phyloP scores from a whole-genome alignment of 2,888 invertebrate species.

The Hyppa rectilinea region DNA sequence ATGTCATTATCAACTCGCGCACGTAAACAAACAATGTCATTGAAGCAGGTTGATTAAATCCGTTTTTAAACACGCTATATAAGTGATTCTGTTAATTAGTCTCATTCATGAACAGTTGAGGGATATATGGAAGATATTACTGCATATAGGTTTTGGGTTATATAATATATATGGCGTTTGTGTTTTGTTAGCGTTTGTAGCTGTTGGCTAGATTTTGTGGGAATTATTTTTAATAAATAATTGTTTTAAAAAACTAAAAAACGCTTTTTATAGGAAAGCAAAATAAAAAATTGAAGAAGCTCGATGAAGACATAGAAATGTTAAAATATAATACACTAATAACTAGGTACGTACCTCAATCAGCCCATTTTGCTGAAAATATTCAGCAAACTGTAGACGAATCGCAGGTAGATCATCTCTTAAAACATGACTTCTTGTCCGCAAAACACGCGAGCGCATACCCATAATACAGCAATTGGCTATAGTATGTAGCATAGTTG shows the following conservation, averaged over 20 bases:
- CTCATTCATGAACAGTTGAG: not conserved
- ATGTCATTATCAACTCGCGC: conserved; percentile 9
- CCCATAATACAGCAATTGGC: not conserved
- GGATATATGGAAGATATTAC: not conserved
- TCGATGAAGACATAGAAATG: no score
- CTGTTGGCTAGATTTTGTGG: no score
- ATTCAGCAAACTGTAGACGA: conserved; percentile 1
- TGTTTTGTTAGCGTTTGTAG: not conserved
- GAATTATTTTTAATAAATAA: no score
- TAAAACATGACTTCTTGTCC: not conserved
- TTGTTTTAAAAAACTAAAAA: no score
- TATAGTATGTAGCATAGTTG: no score
- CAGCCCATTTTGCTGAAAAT: not conserved
- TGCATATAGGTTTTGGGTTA: not conserved
- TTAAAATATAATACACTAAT: not conserved
- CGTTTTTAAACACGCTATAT: conserved; percentile 9
- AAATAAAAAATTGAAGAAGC: no score
- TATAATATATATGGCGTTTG: not conserved
- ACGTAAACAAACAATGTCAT: conserved; percentile 19
- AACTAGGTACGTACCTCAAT: not conserved
- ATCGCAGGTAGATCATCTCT: not conserved
- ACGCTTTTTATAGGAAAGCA: no score
- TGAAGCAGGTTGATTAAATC: conserved; percentile 28
- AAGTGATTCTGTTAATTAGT: conserved; percentile 5
- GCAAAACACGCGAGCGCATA: not conserved